Base-by-base conservation (phyloP, 2,888 invertebrate genomes). In the Dasysyrphus tricinctus region DNA sequence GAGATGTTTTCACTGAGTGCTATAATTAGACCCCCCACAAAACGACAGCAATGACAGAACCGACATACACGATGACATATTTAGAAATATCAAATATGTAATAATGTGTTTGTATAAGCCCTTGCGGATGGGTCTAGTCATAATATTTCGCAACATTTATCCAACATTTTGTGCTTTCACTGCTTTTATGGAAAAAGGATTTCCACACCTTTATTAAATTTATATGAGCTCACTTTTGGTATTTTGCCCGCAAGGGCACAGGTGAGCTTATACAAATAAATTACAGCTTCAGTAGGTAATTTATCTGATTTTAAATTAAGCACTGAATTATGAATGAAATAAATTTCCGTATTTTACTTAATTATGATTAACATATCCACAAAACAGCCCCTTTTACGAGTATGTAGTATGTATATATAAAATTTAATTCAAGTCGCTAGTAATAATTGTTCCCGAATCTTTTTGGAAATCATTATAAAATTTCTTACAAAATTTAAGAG, bases 11-110 rank as follows among this genome's bases (percentile, higher is more conserved):
- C 49, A 74, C 81, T 65, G 77, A 77, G 63, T 34, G 34, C 85
- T 85, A 85, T 81, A 78, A 85, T 85, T 85, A 85, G 77, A 81
- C 70, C 67, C 76, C 57, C 54, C 37, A 32, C 59, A 51, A 65
- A 72, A 47, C 8, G n/a, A 16, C 34, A 57, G 59, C 56, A 59
- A 39, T 24, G 63, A 32, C 65, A 69, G 63, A 54, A 54, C 12
- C 16, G 63, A 78, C 77, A 61, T 70, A 81, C 63, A 80, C 73
- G 39, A 69, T 72, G 49, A 73, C 70, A 80, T 80, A 72, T 80
- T 80, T 80, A 85, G 51, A 54, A 84, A 72, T 39, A 67, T 51
- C 57, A 54, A 65, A 57, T 79, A n/a, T 12, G 12, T 51, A 6
- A 37, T 19, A 19, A 76, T 76, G 57, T 65, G 70, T 83, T 72